These are phyloP conservation scores for Drosophila kurseongensis DNA, from an alignment of 1,140 invertebrate species.

Conservation along the genomic window DNA sequence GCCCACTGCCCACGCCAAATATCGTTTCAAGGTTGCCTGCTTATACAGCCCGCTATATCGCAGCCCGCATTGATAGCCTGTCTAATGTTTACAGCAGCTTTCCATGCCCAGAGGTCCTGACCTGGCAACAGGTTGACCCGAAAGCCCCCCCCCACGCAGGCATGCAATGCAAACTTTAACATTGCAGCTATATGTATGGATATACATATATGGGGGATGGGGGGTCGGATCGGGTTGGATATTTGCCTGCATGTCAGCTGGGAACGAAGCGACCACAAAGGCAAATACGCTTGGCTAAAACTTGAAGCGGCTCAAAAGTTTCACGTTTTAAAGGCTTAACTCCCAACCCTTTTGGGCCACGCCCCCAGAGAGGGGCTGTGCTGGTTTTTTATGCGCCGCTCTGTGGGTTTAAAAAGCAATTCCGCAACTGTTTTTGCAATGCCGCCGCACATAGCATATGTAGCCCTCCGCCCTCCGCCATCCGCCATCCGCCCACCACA, in stretches of 20 bases:
- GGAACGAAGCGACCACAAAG: constrained; percentile 51
- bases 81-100: constrained; percentile 40
- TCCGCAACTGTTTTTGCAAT: constrained; percentile 79
- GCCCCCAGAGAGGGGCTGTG: constrained; percentile 60
- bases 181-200: constrained; percentile 33
- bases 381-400: constrained; percentile 72
- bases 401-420: constrained; percentile 81
- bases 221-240: neutral
- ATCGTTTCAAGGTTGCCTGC: constrained; percentile 57
- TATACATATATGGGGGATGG: neutral
- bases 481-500: constrained; percentile 6
- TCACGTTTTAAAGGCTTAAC: constrained; percentile 79
- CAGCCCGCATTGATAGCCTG: constrained; percentile 52
- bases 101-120: constrained; percentile 30
- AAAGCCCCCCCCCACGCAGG: constrained; percentile 17
- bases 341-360: constrained; percentile 31
- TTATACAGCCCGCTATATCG: constrained; percentile 29
- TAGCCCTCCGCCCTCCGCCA: constrained; percentile 1
- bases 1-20: constrained; percentile 11
- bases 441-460: constrained; percentile 22
- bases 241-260: constrained; percentile 37
- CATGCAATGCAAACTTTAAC: constrained; percentile 64
- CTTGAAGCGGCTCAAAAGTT: constrained; percentile 79
- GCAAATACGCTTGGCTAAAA: constrained; percentile 73
- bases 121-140: constrained; percentile 67